Evolutionary conservation across 1,140 invertebrate genomes (phyloP).

Genomic region (Drosophila pectinifera): DNA sequence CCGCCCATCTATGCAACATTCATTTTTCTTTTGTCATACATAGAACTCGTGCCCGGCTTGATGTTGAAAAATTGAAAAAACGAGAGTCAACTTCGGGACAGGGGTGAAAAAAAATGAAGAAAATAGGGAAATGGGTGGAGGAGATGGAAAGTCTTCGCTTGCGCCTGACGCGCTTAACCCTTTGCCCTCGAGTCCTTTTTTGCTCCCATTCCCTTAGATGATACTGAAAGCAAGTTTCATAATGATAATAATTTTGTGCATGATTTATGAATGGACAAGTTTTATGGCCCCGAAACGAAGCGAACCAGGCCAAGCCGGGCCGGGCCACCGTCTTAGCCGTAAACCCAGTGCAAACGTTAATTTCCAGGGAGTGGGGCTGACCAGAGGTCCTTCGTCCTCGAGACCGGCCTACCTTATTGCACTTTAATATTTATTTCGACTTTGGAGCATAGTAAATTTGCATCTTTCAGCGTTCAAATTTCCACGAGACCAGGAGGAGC

Average conservation of each 20-base stretch:
- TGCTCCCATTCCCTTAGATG: constrained; percentile 45
- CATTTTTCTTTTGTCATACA: constrained; percentile 77
- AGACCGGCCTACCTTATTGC: constrained; percentile 59
- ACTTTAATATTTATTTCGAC: constrained; percentile 84
- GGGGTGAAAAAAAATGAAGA: constrained; percentile 16
- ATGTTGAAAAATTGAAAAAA: constrained; percentile 83
- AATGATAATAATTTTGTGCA: constrained; percentile 84
- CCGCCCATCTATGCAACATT: constrained; percentile 70
- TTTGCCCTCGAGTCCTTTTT: constrained; percentile 31
- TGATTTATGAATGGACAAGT: constrained; percentile 82
- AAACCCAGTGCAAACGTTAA: constrained; percentile 79
- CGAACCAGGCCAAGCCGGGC: constrained; percentile 7
- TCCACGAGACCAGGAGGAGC: constrained; percentile 11
- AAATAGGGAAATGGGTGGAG: constrained; percentile 19
- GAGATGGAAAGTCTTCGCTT: constrained; percentile 55
- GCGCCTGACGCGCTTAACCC: constrained; percentile 70
- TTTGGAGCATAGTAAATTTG: constrained; percentile 77
- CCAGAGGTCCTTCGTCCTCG: constrained; percentile 19
- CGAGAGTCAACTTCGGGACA: constrained; percentile 60
- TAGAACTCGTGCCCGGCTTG: constrained; percentile 41
- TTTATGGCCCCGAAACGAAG: constrained; percentile 67
- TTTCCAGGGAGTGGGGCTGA: constrained; percentile 38
- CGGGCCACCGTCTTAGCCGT: constrained; percentile 23
- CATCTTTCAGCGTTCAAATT: constrained; percentile 78
- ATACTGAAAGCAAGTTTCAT: constrained; percentile 79